Percentiles rank a stretch among this genome's conserved stretches.
These are phyloP conservation scores for Pogonus chalceus DNA, from an alignment of 1,140 invertebrate species.

Conservation along the genomic window DNA sequence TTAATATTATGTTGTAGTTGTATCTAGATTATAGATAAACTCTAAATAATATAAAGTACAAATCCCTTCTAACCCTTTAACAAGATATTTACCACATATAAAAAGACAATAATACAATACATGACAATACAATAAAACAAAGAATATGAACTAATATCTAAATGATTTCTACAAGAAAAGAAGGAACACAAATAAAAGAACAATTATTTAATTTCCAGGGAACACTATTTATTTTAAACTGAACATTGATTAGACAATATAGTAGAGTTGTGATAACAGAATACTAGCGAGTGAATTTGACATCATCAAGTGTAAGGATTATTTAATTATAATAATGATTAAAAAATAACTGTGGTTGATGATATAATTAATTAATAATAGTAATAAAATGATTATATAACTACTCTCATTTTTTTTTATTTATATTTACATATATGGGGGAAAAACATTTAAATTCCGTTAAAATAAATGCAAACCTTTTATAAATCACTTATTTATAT, in stretches of 20 bases:
- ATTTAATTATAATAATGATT: background rate
- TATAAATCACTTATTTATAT: background rate
- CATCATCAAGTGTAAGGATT: background rate
- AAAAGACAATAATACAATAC: too few species aligned
- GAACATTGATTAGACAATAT: conserved; percentile 16
- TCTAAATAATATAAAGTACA: background rate
- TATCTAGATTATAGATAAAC: background rate
- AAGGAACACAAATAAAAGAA: background rate
- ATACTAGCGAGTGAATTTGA: conserved; percentile 5
- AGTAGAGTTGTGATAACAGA: conserved; percentile 5
- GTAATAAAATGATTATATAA: conserved; percentile 4
- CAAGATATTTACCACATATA: too few species aligned
- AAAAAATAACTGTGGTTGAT: background rate
- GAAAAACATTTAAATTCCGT: too few species aligned
- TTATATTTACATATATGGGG: background rate
- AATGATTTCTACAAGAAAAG: background rate
- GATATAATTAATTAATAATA: conserved; percentile 1
- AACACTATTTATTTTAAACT: conserved; percentile 37
- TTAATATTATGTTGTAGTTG: too few species aligned
- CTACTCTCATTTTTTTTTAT: conserved; percentile 5
- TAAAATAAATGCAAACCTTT: too few species aligned
- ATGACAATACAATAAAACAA: too few species aligned
- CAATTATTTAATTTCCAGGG: conserved; percentile 23
- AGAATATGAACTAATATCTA: too few species aligned
- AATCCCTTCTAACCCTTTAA: too few species aligned